A percentile compares a stretch with the other conserved stretches of the same genome.
phyloP scores from a whole-genome alignment of 2,888 invertebrate species.

The Drosophila neotestacea region DNA sequence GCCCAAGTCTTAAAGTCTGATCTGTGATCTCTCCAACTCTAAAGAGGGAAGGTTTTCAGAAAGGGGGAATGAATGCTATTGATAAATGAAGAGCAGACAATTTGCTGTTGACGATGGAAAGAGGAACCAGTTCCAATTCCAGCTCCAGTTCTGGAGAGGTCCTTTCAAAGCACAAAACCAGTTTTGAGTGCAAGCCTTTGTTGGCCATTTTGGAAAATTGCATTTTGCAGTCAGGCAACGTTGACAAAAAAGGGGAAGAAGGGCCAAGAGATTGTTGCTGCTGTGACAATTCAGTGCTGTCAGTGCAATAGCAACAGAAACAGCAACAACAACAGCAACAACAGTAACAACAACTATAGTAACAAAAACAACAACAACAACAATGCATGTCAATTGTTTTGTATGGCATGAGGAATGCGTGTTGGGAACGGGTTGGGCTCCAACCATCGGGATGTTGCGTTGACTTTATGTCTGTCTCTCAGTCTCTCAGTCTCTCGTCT shows the following conservation, averaged over 20 bases:
- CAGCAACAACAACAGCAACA: slow-evolving; percentile 24
- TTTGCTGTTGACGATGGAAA: slow-evolving; percentile 50
- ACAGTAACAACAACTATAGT: slow-evolving; percentile 2
- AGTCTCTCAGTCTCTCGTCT: neutral
- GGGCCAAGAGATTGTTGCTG: slow-evolving; percentile 18
- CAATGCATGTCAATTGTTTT: slow-evolving; percentile 78
- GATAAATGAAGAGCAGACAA: slow-evolving; percentile 75
- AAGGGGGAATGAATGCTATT: slow-evolving; percentile 37
- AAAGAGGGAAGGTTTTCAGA: no score
- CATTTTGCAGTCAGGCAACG: slow-evolving; percentile 44
- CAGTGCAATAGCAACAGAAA: slow-evolving; percentile 37
- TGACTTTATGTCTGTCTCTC: slow-evolving; percentile 45
- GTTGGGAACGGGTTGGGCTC: slow-evolving; percentile 63
- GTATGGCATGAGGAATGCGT: slow-evolving; percentile 81
- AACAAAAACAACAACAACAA: slow-evolving; percentile 11
- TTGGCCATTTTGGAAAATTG: slow-evolving; percentile 71
- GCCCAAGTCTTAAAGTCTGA: neutral
- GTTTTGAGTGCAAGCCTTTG: slow-evolving; percentile 52
- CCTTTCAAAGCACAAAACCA: slow-evolving; percentile 47
- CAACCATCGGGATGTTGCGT: slow-evolving; percentile 33
- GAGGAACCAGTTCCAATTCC: slow-evolving; percentile 48
- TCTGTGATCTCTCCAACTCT: no score
- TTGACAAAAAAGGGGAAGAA: slow-evolving; percentile 26
- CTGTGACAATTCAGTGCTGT: slow-evolving; percentile 70
- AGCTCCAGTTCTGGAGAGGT: slow-evolving; percentile 45